phyloP scores from a whole-genome alignment of 2,888 invertebrate genomes.

The Stenchaetothrips biformis region DNA sequence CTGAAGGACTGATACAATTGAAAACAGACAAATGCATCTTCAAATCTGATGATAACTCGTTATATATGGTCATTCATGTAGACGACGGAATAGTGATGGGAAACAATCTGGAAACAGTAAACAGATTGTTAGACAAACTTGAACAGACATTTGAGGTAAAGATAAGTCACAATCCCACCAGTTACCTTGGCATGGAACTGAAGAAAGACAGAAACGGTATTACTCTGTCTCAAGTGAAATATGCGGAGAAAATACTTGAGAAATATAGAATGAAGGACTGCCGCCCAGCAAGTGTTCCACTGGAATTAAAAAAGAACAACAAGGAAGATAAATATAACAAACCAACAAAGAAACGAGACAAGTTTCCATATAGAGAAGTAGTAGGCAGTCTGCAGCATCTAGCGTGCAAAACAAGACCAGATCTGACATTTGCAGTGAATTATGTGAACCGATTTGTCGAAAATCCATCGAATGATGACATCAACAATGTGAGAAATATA shows the following conservation, averaged over 20 bases:
- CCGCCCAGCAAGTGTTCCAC: background rate
- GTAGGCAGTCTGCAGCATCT: slow-evolving; percentile 26
- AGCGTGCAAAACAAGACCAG: slow-evolving; percentile 10
- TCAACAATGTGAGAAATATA: slow-evolving; percentile 30
- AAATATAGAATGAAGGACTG: background rate
- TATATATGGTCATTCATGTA: slow-evolving; percentile 33
- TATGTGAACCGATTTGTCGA: slow-evolving; percentile 28
- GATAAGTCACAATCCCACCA: background rate
- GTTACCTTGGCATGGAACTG: slow-evolving; percentile 17
- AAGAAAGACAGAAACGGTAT: slow-evolving; percentile 30
- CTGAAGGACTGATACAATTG: slow-evolving; percentile 30
- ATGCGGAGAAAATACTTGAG: slow-evolving; percentile 30
- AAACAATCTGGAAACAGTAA: background rate
- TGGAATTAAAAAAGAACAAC: slow-evolving; percentile 22
- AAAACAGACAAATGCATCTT: slow-evolving; percentile 33
- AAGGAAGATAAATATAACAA: slow-evolving; percentile 29
- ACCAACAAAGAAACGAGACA: slow-evolving; percentile 29
- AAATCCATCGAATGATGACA: too few relatives aligned
- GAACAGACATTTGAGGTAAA: background rate
- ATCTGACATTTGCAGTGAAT: slow-evolving; percentile 30
- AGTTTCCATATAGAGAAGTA: slow-evolving; percentile 28
- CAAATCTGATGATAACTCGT: slow-evolving; percentile 27
- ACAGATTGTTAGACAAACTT: background rate
- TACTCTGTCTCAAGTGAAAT: slow-evolving; percentile 33
- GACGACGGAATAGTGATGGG: slow-evolving; percentile 33